These are phyloP conservation scores for Cettia cetti DNA, from an alignment of 2,113 vertebrate genomes.

Conservation along the genomic window DNA sequence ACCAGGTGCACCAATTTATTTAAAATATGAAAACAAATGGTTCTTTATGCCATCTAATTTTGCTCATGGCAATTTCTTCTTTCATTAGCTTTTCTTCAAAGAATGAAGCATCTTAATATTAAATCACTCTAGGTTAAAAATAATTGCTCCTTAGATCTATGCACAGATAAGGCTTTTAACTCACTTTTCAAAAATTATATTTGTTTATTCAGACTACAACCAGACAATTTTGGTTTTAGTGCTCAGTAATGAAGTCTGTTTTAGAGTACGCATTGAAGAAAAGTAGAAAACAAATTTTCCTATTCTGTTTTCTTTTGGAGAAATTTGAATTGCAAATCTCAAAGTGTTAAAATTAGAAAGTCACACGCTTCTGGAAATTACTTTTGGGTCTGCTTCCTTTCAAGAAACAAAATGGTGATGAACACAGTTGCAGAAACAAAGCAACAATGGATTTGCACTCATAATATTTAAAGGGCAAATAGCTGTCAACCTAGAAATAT, in stretches of 20 bases:
- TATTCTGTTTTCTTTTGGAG: not conserved
- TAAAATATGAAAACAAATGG: not conserved
- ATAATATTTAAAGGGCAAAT: not conserved
- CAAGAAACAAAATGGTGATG: not conserved
- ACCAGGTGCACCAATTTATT: not conserved
- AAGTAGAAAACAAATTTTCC: not conserved
- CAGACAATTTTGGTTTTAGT: not conserved
- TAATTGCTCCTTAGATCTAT: not conserved
- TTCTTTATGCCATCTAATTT: not conserved
- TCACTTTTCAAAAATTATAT: not conserved
- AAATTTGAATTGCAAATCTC: not conserved
- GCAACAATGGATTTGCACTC: not conserved
- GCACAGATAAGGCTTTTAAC: not conserved
- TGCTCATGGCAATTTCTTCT: not conserved
- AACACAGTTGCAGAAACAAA: not conserved
- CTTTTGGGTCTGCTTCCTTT: not conserved
- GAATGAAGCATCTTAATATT: not conserved
- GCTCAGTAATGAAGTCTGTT: not conserved
- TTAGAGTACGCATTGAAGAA: not conserved
- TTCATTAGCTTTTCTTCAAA: not conserved
- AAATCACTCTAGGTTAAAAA: not conserved
- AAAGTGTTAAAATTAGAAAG: not conserved
- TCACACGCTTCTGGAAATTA: not conserved
- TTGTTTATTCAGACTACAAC: not conserved
- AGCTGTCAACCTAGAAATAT: not conserved